Conservation (phyloP, 2,797 vertebrate genomes). For the Esox masquinongy region DNA sequence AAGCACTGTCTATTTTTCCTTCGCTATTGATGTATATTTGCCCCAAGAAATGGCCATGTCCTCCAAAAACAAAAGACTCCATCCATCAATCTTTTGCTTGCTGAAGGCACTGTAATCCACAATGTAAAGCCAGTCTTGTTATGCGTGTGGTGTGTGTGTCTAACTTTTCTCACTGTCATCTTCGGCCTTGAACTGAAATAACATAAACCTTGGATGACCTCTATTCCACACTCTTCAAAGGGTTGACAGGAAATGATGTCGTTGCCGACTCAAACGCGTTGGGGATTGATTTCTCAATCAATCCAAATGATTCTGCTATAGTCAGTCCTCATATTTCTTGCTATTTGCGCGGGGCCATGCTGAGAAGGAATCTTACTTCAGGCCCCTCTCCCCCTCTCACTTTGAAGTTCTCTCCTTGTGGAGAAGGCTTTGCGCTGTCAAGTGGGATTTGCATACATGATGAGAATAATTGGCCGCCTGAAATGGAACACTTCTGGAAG, state of each 20-base stretch:
- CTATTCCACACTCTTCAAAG: constrained; percentile 29
- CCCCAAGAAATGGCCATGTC: neutral
- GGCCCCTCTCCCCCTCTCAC: constrained; percentile 48
- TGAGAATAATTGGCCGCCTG: constrained; percentile 77
- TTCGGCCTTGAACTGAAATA: constrained; percentile 20
- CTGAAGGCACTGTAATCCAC: neutral
- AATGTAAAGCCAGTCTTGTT: neutral
- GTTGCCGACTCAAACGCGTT: constrained; percentile 40
- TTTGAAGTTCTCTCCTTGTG: constrained; percentile 73
- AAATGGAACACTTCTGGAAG: constrained; percentile 57
- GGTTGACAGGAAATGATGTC: constrained; percentile 48
- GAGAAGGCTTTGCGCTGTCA: constrained; percentile 72
- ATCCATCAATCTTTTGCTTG: neutral
- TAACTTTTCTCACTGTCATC: neutral
- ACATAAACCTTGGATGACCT: constrained; percentile 41
- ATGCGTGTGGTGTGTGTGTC: too few species aligned
- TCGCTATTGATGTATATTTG: neutral
- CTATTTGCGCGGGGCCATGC: constrained; percentile 34
- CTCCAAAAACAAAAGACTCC: neutral
- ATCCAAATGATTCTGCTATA: constrained; percentile 20
- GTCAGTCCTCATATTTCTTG: neutral
- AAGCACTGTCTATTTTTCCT: constrained; percentile 7
- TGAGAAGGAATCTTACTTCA: constrained; percentile 55
- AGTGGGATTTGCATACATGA: constrained; percentile 79
- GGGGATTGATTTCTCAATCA: constrained; percentile 35